Conservation (phyloP, 2,888 invertebrate genomes). For the Drosophila acutilabella region DNA sequence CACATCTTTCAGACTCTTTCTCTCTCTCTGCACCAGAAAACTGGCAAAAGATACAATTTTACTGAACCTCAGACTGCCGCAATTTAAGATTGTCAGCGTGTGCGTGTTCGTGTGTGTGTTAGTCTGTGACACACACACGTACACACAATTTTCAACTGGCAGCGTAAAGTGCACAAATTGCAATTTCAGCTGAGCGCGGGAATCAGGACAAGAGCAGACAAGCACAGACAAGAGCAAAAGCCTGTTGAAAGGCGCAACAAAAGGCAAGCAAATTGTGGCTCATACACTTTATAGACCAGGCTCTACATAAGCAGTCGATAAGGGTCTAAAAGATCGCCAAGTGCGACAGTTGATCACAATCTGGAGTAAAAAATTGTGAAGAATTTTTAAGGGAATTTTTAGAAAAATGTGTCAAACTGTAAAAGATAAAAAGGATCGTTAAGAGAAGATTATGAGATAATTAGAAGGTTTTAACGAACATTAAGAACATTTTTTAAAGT, state of each 20-base stretch:
- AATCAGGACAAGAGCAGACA: slow-evolving; percentile 62
- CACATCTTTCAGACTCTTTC: slow-evolving; percentile 18
- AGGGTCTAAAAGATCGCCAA: slow-evolving; percentile 2
- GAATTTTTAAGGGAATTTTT: not conserved
- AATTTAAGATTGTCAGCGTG: slow-evolving; percentile 18
- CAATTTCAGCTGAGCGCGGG: slow-evolving; percentile 69
- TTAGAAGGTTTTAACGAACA: not conserved
- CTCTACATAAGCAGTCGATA: slow-evolving; percentile 2
- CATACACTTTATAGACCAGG: not conserved
- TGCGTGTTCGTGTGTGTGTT: slow-evolving; percentile 20
- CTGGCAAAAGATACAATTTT: slow-evolving; percentile 70
- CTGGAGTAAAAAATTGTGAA: not conserved
- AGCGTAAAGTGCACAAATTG: slow-evolving; percentile 74
- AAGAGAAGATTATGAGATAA: not conserved
- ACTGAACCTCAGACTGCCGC: slow-evolving; percentile 31
- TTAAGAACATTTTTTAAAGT: too few species aligned
- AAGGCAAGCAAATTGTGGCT: slow-evolving; percentile 21
- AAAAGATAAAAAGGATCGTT: not conserved
- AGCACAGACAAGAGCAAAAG: not conserved
- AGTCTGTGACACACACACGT: not conserved
- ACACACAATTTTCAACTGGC: slow-evolving; percentile 61
- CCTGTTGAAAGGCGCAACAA: slow-evolving; percentile 1
- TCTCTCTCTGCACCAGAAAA: slow-evolving; percentile 39
- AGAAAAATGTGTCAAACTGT: not conserved
- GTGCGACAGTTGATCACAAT: slow-evolving; percentile 12